Evolutionary conservation across 2,888 invertebrate genomes (phyloP).

Genomic region (Nemotelus pantherinus): DNA sequence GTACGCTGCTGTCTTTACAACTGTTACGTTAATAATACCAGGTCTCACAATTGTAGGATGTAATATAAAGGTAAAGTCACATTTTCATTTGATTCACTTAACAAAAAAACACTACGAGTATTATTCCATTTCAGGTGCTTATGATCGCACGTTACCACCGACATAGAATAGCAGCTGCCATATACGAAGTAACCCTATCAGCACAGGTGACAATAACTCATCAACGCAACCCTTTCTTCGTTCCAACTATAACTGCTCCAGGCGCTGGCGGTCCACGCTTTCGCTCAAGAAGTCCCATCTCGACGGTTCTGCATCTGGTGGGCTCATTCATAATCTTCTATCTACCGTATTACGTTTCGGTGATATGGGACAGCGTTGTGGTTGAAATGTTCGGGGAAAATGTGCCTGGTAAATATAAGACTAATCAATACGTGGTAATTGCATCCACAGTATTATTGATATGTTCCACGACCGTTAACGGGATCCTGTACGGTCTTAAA

Average conservation of each 20-base stretch:
- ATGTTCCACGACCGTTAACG: constrained; percentile 78
- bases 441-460: constrained; percentile 49
- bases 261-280: constrained; percentile 66
- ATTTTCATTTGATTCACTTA: background rate
- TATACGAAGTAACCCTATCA: constrained; percentile 84
- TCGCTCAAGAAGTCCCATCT: constrained; percentile 69
- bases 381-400: constrained; percentile 57
- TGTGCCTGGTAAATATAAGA: constrained; percentile 49
- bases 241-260: constrained; percentile 73
- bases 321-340: constrained; percentile 78
- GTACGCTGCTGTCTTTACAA: constrained; percentile 74
- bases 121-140: constrained; percentile 64
- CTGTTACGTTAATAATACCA: constrained; percentile 74
- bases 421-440: constrained; percentile 48
- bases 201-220: constrained; percentile 87
- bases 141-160: constrained; percentile 79
- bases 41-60: constrained; percentile 75
- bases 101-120: too few relatives aligned
- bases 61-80: constrained; percentile 71
- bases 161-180: constrained; percentile 84
- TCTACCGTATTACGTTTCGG: constrained; percentile 77
- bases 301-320: constrained; percentile 77
- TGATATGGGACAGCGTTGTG: constrained; percentile 72
- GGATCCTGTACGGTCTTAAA: constrained; percentile 80
- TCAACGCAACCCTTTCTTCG: constrained; percentile 80